Evolutionary conservation across 2,797 vertebrate species (phyloP), one percentile per base, ranked within the genome.

Genomic region (Amblyraja radiata): DNA sequence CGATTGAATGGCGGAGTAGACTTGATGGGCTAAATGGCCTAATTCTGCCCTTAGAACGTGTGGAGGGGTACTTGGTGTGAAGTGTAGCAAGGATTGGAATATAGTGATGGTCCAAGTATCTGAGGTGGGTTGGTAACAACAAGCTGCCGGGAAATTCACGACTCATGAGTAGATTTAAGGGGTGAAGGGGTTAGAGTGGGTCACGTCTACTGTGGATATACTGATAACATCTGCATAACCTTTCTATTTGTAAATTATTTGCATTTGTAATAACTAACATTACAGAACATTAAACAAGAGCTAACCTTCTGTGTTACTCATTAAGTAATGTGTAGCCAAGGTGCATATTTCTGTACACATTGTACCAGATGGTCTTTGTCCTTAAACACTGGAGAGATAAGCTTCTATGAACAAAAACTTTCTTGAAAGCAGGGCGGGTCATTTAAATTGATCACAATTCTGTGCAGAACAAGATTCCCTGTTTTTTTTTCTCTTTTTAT

Each of bases 331-430:
- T 10, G 63, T 63, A 88, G 58, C 84, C 63, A 88, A 88, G 61
- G 84, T 88, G 84, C 84, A 88, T 88, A 88, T 88, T 88, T 88
- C 68, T 88, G 84, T 68, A 88, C 84, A 88, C 65, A 18, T 63
- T 88, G 84, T 88, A 63, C 83, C 58, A 65, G 61, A 86, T 63
- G 13, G 25, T 68, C 84, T 88, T 7, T 7, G 63, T 88, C 84
- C 63, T 63, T 88, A 88, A 88, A 88, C 61, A 88, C 61, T 3
- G 63, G 32, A 88, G 61, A 68, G 84, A 88, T 88, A 88, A 88
- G 84, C 84, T 68, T 36, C 32, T 63, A 88, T 36, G 61, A 88
- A 88, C 84, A 88, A 86, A 63, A 68, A 68, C n/a, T 63, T 88
- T 23, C 84, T 32, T 88, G 84, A 68, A 36, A 36, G 63, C n/a